Evolutionary conservation across 2,888 invertebrate genomes (phyloP), one percentile per base, ranked within the genome.

Genomic region (Diachrysia chrysitis): DNA sequence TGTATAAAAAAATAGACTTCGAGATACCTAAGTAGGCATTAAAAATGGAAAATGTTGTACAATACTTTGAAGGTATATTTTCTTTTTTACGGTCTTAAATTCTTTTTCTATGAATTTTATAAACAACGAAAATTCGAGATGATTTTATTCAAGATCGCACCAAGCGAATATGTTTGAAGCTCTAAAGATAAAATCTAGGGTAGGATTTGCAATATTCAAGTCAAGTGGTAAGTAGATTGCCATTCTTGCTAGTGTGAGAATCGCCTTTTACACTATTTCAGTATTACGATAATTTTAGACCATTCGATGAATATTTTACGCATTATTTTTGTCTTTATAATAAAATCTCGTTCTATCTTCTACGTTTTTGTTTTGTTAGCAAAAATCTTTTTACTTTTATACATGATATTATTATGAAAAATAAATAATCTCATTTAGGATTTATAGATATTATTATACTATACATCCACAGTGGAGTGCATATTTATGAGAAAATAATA

Each of bases 181-280:
- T 77, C 80, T 71, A 21, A 74, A 73, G 84, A 85, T 87, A 85
- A 86, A 86, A 87, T 87, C 87, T 85, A 83, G 85, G 84, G 78
- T 79, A 77, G 84, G 82, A 85, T 87, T 83, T 85, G 84, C 87
- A 87, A 87, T 86, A 85, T 87, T 84, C 78, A 81, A 85, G 83
- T 64, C 62, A 70, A 81, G 79, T 81, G 73, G 69, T 68, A 73
- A 58, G 65, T 37, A 78, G 75, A 83, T 82, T 69, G 83, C 77
- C 68, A 78, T 81, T 79, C 60, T 63, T 69, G 66, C 62, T 54
- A 58, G 71, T 78, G 59, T 62, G 35, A 70, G 61, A 73, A 79
- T 81, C 78, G 67, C 68, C 66, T 73, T 29, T 29, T 67, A 65
- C 63, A 67, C 66, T 60, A 59, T 78, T 66, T 54, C 63, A 71